These are phyloP conservation scores for Balaeniceps rex DNA, from an alignment of 2,113 vertebrate species.

Conservation along the genomic window DNA sequence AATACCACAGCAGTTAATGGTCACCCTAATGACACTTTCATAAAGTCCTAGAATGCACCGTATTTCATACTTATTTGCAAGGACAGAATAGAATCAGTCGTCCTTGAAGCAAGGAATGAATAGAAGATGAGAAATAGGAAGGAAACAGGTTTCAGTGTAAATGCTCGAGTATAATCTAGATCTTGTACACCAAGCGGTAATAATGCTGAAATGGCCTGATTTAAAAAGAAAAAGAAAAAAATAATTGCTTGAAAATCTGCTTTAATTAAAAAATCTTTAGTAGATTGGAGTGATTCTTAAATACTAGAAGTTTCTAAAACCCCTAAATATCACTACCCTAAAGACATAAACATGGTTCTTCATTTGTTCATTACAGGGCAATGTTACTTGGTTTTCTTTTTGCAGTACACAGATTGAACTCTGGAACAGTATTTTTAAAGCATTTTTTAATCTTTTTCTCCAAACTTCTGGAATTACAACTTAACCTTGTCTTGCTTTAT, in stretches of 20 bases:
- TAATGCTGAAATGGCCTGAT: background rate
- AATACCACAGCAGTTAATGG: background rate
- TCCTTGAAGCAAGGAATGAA: background rate
- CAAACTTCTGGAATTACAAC: background rate
- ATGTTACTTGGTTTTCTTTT: background rate
- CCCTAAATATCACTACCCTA: background rate
- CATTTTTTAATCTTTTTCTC: background rate
- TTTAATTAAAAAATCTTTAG: background rate
- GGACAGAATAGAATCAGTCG: background rate
- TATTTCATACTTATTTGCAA: background rate
- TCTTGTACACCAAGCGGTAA: background rate
- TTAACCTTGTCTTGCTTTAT: background rate
- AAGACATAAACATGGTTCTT: background rate
- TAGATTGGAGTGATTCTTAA: background rate
- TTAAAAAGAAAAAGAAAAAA: background rate
- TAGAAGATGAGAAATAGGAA: background rate
- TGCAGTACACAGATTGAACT: background rate
- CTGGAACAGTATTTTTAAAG: background rate
- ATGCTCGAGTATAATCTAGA: background rate
- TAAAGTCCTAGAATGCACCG: background rate
- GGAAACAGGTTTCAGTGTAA: background rate
- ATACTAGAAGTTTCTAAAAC: background rate
- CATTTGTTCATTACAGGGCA: background rate
- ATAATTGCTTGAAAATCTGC: background rate
- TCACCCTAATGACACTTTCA: background rate